Evolutionary conservation across 2,888 invertebrate species (phyloP), one percentile per base, ranked within the genome.

Genomic region (Saturnia pavonia): DNA sequence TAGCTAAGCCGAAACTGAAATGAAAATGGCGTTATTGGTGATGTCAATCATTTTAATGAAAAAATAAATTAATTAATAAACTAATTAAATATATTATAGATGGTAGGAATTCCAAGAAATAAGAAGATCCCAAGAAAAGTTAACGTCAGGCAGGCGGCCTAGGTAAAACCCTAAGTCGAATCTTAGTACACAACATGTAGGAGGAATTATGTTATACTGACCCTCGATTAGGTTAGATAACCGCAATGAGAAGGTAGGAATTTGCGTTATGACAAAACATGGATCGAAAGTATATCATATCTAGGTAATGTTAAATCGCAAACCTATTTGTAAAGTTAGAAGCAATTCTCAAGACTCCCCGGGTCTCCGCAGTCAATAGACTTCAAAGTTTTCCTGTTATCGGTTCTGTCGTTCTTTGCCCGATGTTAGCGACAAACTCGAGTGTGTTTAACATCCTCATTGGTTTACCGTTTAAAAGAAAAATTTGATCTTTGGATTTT

Each of bases 311-410:
- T 60, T 54, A 60, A 60, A 12, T 27, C 57, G 25, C 14, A 60
- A 60, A 79, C 74, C 77, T 74, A 70, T 70, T 73, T 72, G 68
- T 69, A 69, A 78, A 76, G 71, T 78, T 76, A 67, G 67, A 73
- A 70, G 67, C 14, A 43, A 72, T 72, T 79, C 63, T 22, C 73
- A 67, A 74, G 73, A 78, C 76, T 76, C 72, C 73, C 70, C 72
- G 70, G 70, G 74, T 74, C 71, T 67, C 45, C 80, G 77, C 74
- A 85, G 80, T 82, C 81, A 80, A 83, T 82, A 76, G 74, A 72
- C 72, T 71, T 72, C 68, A 68, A 85, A 87, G 80, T 87, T 86
- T 85, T 80, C 83, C 81, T 78, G 84, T 86, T 86, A 85, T 82
- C 84, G 76, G 75, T 76, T 76, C 73, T 70, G 72, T 75, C 74